Evolutionary conservation across 2,888 invertebrate species (phyloP).

Genomic region (Baronia brevicornis): DNA sequence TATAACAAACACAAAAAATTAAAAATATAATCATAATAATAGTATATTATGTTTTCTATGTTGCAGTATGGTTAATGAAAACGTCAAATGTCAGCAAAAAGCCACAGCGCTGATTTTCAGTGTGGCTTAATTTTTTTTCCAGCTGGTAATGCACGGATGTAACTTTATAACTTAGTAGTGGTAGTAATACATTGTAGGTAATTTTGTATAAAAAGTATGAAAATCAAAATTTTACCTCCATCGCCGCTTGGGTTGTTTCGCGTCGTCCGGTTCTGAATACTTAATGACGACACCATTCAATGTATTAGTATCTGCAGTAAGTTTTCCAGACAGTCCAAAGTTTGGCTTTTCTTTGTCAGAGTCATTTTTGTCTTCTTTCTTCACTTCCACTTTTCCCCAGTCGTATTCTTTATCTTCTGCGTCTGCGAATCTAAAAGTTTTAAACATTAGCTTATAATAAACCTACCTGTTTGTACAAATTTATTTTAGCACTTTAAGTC

Average conservation of each 20-base stretch:
- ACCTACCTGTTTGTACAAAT: not conserved
- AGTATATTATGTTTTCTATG: too few relatives aligned
- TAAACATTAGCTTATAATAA: not conserved
- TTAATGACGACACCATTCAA: conserved; percentile 97
- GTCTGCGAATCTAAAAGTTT: conserved; percentile 44
- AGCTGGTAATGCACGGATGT: too few relatives aligned
- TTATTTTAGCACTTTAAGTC: too few relatives aligned
- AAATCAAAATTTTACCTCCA: conserved; percentile 79
- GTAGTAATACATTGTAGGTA: too few relatives aligned
- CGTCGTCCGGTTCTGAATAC: conserved; percentile 97
- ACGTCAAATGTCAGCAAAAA: too few relatives aligned
- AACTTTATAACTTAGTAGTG: too few relatives aligned
- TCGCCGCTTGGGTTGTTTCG: conserved; percentile 93
- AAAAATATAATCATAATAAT: too few relatives aligned
- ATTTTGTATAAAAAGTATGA: not conserved
- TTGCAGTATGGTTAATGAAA: too few relatives aligned
- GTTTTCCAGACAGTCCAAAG: conserved; percentile 94
- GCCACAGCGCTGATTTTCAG: too few relatives aligned
- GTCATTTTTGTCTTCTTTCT: conserved; percentile 50
- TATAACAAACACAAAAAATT: too few relatives aligned
- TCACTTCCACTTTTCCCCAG: conserved; percentile 71
- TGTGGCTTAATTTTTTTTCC: too few relatives aligned
- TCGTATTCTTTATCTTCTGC: conserved; percentile 60
- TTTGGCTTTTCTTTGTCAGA: conserved; percentile 91
- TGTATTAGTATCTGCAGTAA: conserved; percentile 97